Evolutionary conservation across 2,113 vertebrate species (phyloP).

Genomic region (Falco punctatus): DNA sequence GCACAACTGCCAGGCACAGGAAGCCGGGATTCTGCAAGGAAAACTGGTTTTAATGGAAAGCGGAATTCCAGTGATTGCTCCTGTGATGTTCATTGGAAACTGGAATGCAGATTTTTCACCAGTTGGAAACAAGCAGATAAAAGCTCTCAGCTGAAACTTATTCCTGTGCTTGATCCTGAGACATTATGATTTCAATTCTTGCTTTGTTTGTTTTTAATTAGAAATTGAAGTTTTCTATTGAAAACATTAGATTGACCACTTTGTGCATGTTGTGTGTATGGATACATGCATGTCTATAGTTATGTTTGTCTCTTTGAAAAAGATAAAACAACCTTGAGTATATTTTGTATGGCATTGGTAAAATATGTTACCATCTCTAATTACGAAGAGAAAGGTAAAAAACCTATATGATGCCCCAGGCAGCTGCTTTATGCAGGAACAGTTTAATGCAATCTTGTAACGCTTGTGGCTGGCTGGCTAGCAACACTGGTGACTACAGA

Average conservation of each 20-base stretch:
- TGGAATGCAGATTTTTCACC: background rate
- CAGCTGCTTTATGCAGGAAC: background rate
- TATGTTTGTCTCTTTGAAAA: background rate
- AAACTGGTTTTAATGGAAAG: background rate
- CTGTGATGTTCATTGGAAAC: background rate
- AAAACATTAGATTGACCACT: background rate
- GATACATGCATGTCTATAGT: accelerated
- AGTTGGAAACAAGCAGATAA: background rate
- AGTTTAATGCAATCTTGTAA: background rate
- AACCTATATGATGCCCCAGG: background rate
- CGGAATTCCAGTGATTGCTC: background rate
- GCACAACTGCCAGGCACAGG: background rate
- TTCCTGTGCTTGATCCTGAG: background rate
- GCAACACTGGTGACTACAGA: accelerated
- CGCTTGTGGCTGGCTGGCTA: no score
- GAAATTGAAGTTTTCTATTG: background rate
- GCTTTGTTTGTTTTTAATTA: background rate
- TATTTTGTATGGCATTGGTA: background rate
- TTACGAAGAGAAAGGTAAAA: background rate
- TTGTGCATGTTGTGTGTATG: background rate
- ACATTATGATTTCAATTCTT: background rate
- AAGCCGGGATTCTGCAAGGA: background rate
- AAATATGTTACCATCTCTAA: background rate
- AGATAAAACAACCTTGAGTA: background rate
- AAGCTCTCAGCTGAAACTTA: background rate